A percentile compares a stretch with the other conserved stretches of the same genome.
These are phyloP conservation scores for Selenia dentaria DNA, from an alignment of 2,888 invertebrate genomes.

Conservation along the genomic window DNA sequence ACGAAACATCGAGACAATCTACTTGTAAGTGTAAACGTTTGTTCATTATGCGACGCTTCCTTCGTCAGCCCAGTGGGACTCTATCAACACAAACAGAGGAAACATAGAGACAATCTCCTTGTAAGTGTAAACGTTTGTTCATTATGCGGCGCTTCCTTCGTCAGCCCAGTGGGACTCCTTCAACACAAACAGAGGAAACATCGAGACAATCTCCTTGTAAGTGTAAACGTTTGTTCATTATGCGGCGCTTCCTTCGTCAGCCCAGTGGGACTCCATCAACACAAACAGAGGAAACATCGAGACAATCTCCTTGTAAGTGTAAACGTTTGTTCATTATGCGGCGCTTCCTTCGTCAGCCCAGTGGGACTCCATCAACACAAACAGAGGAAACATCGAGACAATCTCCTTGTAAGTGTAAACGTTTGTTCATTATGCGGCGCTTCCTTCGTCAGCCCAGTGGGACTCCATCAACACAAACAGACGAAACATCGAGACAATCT, in stretches of 20 bases:
- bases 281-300: slow-evolving; percentile 58
- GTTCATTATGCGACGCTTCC: slow-evolving; percentile 65
- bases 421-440: slow-evolving; percentile 68
- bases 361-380: slow-evolving; percentile 62
- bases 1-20: no score
- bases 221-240: slow-evolving; percentile 60
- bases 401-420: no score
- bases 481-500: no score
- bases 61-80: slow-evolving; percentile 68
- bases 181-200: slow-evolving; percentile 61
- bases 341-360: slow-evolving; percentile 67
- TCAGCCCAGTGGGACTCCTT: slow-evolving; percentile 59
- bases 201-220: no score
- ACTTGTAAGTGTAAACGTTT: no score
- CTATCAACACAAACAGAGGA: slow-evolving; percentile 57
- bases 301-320: no score
- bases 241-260: slow-evolving; percentile 75
- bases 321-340: slow-evolving; percentile 66
- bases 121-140: slow-evolving; percentile 65
- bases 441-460: slow-evolving; percentile 66
- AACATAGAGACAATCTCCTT: no score
- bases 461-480: slow-evolving; percentile 59
- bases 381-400: no score
- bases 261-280: slow-evolving; percentile 56
- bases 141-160: slow-evolving; percentile 69